Evolutionary conservation across 2,797 vertebrate species (phyloP).

Genomic region (Furcifer pardalis): DNA sequence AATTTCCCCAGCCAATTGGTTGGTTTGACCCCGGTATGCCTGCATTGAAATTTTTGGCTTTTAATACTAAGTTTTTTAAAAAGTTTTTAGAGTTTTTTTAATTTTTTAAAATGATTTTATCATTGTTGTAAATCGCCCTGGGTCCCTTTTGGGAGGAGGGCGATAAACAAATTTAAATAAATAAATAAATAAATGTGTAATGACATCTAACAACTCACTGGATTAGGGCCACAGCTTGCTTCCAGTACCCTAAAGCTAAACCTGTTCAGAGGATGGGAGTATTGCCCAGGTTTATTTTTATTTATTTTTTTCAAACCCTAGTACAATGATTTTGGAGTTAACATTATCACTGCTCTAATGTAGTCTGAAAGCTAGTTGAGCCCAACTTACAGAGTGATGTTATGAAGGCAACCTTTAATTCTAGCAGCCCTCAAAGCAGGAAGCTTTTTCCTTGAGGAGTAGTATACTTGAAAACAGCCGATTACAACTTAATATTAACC

Average conservation of each 20-base stretch:
- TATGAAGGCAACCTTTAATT: slow-evolving; percentile 71
- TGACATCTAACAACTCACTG: neutral
- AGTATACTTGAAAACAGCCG: slow-evolving; percentile 78
- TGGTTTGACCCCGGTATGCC: no score
- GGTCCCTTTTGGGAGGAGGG: no score
- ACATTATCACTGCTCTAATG: slow-evolving; percentile 73
- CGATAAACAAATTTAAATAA: no score
- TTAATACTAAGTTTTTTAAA: no score
- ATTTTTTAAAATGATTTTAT: no score
- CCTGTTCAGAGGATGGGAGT: slow-evolving; percentile 77
- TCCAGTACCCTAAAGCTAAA: slow-evolving; percentile 66
- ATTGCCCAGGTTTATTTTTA: slow-evolving; percentile 65
- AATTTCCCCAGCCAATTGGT: no score
- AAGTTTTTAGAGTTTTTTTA: no score
- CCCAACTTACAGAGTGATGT: slow-evolving; percentile 79
- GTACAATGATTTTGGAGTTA: slow-evolving; percentile 72
- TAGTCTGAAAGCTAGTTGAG: slow-evolving; percentile 74
- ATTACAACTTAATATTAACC: slow-evolving; percentile 82
- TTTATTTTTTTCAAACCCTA: neutral
- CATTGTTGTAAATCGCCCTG: no score
- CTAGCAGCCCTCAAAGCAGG: slow-evolving; percentile 70
- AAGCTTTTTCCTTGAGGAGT: slow-evolving; percentile 80
- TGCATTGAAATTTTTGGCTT: no score
- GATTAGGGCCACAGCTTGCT: slow-evolving; percentile 49
- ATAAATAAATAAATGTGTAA: no score